phyloP scores from a whole-genome alignment of 2,888 invertebrate species.

The Lottia gigantea region DNA sequence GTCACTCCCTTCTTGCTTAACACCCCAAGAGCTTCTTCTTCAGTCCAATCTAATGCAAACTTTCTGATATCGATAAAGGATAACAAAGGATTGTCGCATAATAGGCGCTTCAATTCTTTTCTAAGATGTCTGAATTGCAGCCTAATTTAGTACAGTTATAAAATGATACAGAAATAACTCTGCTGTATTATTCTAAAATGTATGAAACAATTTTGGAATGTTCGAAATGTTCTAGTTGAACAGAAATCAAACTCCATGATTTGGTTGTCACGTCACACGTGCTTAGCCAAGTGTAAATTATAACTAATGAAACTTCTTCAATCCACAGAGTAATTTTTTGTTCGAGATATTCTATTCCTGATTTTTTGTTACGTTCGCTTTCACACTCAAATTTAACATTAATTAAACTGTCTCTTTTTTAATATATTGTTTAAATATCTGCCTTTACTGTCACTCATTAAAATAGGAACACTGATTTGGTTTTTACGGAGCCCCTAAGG shows the following conservation, averaged over 20 bases:
- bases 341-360: too few relatives aligned
- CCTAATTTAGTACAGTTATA: background rate
- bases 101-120: background rate
- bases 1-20: too few relatives aligned
- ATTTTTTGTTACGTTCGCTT: too few relatives aligned
- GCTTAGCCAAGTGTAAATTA: background rate
- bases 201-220: background rate
- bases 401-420: background rate
- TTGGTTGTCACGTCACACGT: background rate
- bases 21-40: too few relatives aligned
- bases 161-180: background rate
- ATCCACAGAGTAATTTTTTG: background rate
- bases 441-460: background rate
- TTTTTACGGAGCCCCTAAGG: too few relatives aligned
- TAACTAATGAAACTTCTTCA: background rate
- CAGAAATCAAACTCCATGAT: background rate
- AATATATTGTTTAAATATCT: background rate
- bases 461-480: background rate
- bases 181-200: background rate
- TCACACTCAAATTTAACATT: too few relatives aligned
- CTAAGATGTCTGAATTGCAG: background rate
- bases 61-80: background rate
- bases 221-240: background rate
- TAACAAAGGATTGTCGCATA: background rate
- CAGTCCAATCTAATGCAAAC: slow-evolving; percentile 3